These are phyloP conservation scores for Notolabrus celidotus DNA, from an alignment of 2,797 vertebrate genomes.

Conservation along the genomic window DNA sequence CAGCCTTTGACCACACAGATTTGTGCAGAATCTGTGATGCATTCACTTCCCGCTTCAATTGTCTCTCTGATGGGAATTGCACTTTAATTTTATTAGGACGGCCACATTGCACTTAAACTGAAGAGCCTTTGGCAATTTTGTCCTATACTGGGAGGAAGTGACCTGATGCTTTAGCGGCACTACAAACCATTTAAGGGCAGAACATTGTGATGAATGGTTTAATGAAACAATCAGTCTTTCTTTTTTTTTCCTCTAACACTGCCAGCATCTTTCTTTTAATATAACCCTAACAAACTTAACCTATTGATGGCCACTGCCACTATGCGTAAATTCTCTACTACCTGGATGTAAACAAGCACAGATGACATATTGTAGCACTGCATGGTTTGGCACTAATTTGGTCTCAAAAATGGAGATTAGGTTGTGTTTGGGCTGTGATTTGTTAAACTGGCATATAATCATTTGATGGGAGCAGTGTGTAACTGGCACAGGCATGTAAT, in stretches of 20 bases:
- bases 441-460: too few relatives aligned
- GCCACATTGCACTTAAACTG: background rate
- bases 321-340: too few relatives aligned
- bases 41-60: slow-evolving; percentile 1
- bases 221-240: background rate
- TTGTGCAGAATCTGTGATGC: slow-evolving; percentile 29
- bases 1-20: slow-evolving; percentile 7
- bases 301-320: too few relatives aligned
- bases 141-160: background rate
- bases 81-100: slow-evolving; percentile 1
- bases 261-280: background rate
- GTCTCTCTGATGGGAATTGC: background rate
- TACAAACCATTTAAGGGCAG: background rate
- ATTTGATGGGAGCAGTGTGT: too few relatives aligned
- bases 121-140: background rate
- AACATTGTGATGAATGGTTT: background rate
- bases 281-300: too few relatives aligned
- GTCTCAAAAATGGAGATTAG: too few relatives aligned
- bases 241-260: background rate
- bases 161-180: background rate
- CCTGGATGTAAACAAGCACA: too few relatives aligned
- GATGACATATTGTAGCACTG: too few relatives aligned
- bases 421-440: too few relatives aligned
- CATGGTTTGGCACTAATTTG: too few relatives aligned
- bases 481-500: too few relatives aligned